phyloP scores from a whole-genome alignment of 2,797 vertebrate species.

The Tapera naevia region DNA sequence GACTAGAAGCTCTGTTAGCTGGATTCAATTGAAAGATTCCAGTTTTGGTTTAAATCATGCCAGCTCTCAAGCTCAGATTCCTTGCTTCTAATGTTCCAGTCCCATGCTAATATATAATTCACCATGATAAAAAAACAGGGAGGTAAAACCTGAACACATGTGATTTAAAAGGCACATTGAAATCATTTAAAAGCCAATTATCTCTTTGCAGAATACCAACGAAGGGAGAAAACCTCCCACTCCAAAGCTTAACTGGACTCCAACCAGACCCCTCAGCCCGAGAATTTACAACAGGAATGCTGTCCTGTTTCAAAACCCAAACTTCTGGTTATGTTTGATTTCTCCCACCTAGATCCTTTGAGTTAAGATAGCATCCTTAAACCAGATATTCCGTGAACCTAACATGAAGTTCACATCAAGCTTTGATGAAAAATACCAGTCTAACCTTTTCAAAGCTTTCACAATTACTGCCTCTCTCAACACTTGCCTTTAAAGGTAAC shows the following conservation, averaged over 20 bases:
- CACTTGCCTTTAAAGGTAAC: conserved; percentile 61
- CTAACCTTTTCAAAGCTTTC: conserved; percentile 53
- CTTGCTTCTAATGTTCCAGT: background rate
- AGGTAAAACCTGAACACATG: conserved; percentile 32
- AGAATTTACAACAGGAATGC: background rate
- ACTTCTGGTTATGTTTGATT: background rate
- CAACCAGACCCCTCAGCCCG: background rate
- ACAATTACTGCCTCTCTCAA: conserved; percentile 56
- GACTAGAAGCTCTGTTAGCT: background rate
- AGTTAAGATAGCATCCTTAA: conserved; percentile 12
- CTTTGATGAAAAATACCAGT: conserved; percentile 51
- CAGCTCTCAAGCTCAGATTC: background rate
- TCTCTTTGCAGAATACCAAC: background rate
- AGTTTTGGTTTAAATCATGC: background rate
- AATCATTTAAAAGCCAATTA: conserved; percentile 21
- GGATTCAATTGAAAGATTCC: conserved; percentile 12
- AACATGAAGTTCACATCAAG: conserved; percentile 8
- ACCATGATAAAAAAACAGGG: background rate
- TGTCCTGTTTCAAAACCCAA: background rate
- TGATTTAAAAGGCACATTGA: background rate
- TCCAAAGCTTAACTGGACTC: background rate
- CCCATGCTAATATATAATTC: background rate
- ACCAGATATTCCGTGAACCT: conserved; percentile 28
- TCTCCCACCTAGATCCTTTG: background rate
- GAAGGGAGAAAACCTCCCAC: background rate